These are phyloP conservation scores for Callyntrura guangdongensis DNA, from an alignment of 2,888 invertebrate species.

Conservation along the genomic window DNA sequence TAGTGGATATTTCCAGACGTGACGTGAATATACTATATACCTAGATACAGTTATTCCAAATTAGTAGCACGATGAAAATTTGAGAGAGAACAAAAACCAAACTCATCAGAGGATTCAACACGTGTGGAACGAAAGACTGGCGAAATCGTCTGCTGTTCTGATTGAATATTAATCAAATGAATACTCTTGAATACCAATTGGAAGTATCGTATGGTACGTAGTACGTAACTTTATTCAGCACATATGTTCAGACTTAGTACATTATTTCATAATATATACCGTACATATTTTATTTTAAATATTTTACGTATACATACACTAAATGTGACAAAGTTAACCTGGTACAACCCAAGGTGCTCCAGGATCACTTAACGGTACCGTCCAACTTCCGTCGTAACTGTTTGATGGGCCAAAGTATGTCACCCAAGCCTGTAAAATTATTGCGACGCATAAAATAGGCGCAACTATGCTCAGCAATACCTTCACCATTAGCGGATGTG, in stretches of 20 bases:
- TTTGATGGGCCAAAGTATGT: slow-evolving; percentile 80
- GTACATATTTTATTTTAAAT: not conserved
- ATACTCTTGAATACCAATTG: no score
- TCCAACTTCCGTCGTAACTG: slow-evolving; percentile 72
- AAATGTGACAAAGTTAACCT: not conserved
- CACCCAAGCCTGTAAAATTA: slow-evolving; percentile 75
- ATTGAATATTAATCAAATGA: no score
- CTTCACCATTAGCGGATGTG: slow-evolving; percentile 75
- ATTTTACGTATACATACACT: not conserved
- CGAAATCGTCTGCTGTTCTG: no score
- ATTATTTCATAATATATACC: not conserved
- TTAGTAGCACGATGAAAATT: no score
- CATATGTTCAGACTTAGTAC: not conserved
- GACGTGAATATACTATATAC: no score
- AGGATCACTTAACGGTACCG: not conserved
- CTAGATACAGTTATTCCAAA: no score
- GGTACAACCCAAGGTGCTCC: not conserved
- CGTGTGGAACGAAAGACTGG: no score
- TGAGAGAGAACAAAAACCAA: no score
- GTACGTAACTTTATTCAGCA: not conserved
- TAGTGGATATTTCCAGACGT: no score
- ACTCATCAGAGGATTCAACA: no score
- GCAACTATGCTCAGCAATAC: slow-evolving; percentile 56
- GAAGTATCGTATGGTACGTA: no score
- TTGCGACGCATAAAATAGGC: slow-evolving; percentile 75